These are phyloP conservation scores for Coracias cyanogaster DNA, from an alignment of 2,797 vertebrate species.

Conservation along the genomic window DNA sequence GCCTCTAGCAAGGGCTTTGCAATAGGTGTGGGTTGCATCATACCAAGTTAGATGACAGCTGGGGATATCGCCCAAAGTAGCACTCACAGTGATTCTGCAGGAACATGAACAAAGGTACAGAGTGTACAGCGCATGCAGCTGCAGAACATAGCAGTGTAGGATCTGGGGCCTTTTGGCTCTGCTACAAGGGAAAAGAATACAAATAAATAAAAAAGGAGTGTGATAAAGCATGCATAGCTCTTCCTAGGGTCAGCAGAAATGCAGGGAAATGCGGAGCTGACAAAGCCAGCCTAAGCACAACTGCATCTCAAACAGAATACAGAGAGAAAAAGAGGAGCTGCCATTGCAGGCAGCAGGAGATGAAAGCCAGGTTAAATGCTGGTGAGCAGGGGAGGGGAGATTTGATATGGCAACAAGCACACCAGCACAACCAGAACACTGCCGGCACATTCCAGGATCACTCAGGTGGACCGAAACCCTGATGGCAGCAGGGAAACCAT, in stretches of 20 bases:
- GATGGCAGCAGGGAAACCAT: not conserved
- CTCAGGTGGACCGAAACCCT: not conserved
- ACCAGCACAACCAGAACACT: not conserved
- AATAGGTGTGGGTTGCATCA: not conserved
- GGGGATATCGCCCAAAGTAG: not conserved
- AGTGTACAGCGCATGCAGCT: not conserved
- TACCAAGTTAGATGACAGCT: not conserved
- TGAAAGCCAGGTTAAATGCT: not conserved
- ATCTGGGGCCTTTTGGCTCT: not conserved
- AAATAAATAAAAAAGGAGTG: not conserved
- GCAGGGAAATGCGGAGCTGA: not conserved
- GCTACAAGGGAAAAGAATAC: not conserved
- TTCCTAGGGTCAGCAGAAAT: slow-evolving; percentile 22
- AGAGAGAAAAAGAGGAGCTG: not conserved
- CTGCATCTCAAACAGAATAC: not conserved
- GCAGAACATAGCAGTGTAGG: not conserved
- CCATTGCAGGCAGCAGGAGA: not conserved
- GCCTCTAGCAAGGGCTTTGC: not conserved
- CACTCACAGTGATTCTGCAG: not conserved
- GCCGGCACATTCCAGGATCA: not conserved
- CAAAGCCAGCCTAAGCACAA: not conserved
- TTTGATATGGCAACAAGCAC: not conserved
- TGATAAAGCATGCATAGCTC: not conserved
- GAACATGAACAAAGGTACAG: not conserved
- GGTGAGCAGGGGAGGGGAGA: not conserved